Base-by-base conservation (phyloP, 2,113 vertebrate species). In the Neoarius graeffei region DNA sequence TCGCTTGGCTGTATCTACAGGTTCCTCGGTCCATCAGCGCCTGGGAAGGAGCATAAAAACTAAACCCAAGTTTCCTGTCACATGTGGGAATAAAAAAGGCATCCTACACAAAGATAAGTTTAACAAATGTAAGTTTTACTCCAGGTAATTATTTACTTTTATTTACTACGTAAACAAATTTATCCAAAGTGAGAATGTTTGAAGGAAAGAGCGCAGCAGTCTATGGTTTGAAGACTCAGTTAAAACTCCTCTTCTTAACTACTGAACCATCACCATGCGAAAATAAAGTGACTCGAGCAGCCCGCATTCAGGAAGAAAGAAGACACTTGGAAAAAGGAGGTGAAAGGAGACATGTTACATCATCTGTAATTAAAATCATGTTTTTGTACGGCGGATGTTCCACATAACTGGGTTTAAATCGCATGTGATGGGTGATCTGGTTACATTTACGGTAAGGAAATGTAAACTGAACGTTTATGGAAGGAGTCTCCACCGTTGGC, bases 51-150 rank as follows among this genome's bases (percentile, higher is more conserved):
- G 6, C 1, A 42, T 83, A 25, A 48, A 83, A n/a, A 42, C 59
- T 1, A 14, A 77, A 48, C 2, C 3, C 52, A 15, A 27, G 23
- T 42, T 90, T 48, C 1, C 1, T 76, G 93, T 94, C 9, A 91
- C 85, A 10, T 94, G 94, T 91, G 94, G 90, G 85, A n/a, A 25
- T 86, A 93, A 91, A 91, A 20, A 35, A 1, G 94, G 94, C 7
- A 0, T 23, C 42, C 85, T 94, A 69, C 7, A 92, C 71, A 3
- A 57, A 77, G n/a, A 84, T 1, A 93, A 83, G 56, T 88, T 90
- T 14, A 1, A 7, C 3, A 87, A 50, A 20, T 27, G 94, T 93
- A 86, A 89, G 73, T 7, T 62, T 19, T 23, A 27, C 42, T 20
- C 14, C 42, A 2, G 27, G 52, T 20, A 15, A 71, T 60, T 50